Evolutionary conservation across 2,797 vertebrate species (phyloP).

Genomic region (Lates japonicus): DNA sequence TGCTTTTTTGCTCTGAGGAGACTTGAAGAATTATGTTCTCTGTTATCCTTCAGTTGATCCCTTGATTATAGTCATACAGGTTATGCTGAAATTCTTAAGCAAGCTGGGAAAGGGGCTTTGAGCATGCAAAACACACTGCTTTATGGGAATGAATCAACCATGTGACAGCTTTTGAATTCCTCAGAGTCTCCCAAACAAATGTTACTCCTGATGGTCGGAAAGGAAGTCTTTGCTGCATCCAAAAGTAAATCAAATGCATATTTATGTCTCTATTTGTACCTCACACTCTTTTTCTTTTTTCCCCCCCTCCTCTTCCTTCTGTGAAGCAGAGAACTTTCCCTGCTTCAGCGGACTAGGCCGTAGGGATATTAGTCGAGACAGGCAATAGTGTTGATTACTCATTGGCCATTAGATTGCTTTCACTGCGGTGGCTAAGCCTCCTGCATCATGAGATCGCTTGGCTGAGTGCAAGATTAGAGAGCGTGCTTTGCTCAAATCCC

Average conservation of each 20-base stretch:
- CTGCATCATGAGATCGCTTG: slow-evolving; percentile 89
- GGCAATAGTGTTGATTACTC: slow-evolving; percentile 92
- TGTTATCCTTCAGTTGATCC: slow-evolving; percentile 78
- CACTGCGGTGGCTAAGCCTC: slow-evolving; percentile 87
- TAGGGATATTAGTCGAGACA: slow-evolving; percentile 86
- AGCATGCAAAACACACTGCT: slow-evolving; percentile 74
- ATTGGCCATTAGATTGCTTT: slow-evolving; percentile 91
- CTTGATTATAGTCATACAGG: slow-evolving; percentile 79
- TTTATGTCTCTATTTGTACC: slow-evolving; percentile 69
- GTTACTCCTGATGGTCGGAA: slow-evolving; percentile 72
- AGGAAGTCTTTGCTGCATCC: slow-evolving; percentile 73
- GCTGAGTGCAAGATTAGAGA: slow-evolving; percentile 88
- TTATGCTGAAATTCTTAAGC: slow-evolving; percentile 78
- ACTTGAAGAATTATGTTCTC: slow-evolving; percentile 75
- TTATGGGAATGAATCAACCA: slow-evolving; percentile 78
- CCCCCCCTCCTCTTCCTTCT: slow-evolving; percentile 20
- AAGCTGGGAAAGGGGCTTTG: slow-evolving; percentile 77
- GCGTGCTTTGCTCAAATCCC: slow-evolving; percentile 85
- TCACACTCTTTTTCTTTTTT: slow-evolving; percentile 21
- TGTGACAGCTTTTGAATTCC: slow-evolving; percentile 79
- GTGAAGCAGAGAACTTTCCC: slow-evolving; percentile 63
- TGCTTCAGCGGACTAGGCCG: slow-evolving; percentile 74
- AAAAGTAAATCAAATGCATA: slow-evolving; percentile 78
- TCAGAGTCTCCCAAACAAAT: slow-evolving; percentile 75
- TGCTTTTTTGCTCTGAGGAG: slow-evolving; percentile 66